These are phyloP conservation scores for Orussus abietinus DNA, from an alignment of 1,140 invertebrate genomes.

Conservation along the genomic window DNA sequence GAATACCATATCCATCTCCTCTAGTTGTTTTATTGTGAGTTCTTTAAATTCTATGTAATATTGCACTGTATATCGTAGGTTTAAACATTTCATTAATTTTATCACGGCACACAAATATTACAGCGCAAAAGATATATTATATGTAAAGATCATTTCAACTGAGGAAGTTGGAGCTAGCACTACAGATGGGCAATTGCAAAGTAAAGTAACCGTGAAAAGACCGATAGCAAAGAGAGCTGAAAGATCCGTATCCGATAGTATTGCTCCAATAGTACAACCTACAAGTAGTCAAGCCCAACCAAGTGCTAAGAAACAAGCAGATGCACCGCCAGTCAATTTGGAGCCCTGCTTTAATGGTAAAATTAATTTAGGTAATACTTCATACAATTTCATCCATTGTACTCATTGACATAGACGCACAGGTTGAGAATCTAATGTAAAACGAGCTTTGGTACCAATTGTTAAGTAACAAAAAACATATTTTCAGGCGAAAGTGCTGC, in stretches of 20 bases:
- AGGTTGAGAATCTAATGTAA: too few relatives aligned
- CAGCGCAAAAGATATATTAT: conserved; percentile 60
- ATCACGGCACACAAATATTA: conserved; percentile 24
- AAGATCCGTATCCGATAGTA: conserved; percentile 53
- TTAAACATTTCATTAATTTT: conserved; percentile 10
- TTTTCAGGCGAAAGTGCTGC: conserved; percentile 24
- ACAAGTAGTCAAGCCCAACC: conserved; percentile 18
- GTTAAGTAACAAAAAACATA: conserved; percentile 9
- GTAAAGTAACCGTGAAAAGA: conserved; percentile 55
- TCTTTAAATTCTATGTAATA: conserved; percentile 17
- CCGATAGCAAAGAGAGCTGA: conserved; percentile 56
- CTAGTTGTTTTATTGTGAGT: conserved; percentile 59
- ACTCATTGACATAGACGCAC: background rate
- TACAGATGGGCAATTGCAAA: conserved; percentile 38
- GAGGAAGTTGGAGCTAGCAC: conserved; percentile 38
- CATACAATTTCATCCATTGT: conserved; percentile 35
- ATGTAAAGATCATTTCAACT: conserved; percentile 60
- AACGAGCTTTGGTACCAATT: too few relatives aligned
- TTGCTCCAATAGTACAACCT: conserved; percentile 28
- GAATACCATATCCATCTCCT: conserved; percentile 62
- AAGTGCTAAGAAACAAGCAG: conserved; percentile 33
- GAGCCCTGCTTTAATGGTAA: conserved; percentile 43
- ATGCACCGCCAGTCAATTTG: conserved; percentile 16
- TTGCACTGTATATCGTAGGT: conserved; percentile 4
- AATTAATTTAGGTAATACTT: conserved; percentile 31